phyloP scores from a whole-genome alignment of 2,797 vertebrate genomes.

The Manis javanica region DNA sequence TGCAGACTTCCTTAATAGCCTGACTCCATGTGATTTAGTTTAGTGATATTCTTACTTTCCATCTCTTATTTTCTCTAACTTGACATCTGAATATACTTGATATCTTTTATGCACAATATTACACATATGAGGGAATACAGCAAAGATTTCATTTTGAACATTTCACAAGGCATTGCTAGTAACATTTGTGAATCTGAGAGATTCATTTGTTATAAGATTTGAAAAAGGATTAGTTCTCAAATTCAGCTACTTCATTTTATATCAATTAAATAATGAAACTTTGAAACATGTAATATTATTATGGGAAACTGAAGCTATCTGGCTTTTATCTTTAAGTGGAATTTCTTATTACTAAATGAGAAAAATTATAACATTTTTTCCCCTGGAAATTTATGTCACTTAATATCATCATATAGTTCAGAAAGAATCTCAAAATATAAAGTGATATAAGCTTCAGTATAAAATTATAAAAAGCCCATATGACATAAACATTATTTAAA shows the following conservation, averaged over 20 bases:
- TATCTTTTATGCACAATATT: not conserved
- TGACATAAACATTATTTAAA: not conserved
- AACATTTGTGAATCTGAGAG: conserved; percentile 25
- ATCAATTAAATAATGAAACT: conserved; percentile 26
- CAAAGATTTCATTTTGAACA: not conserved
- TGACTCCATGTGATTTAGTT: conserved; percentile 58
- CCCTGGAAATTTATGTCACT: not conserved
- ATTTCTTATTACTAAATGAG: conserved; percentile 35
- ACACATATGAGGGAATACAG: not conserved
- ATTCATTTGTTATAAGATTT: not conserved
- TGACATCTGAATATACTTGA: conserved; percentile 26
- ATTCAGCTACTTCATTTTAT: conserved; percentile 39
- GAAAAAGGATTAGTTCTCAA: conserved; percentile 10
- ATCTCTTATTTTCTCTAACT: conserved; percentile 43
- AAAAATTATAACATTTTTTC: not conserved
- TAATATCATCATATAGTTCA: not conserved
- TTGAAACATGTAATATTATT: not conserved
- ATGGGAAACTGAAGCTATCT: not conserved
- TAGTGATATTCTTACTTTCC: conserved; percentile 53
- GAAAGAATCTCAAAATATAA: conserved; percentile 38
- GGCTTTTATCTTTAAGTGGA: conserved; percentile 29
- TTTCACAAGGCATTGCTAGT: not conserved
- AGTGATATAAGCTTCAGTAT: not conserved
- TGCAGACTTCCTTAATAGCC: conserved; percentile 57
- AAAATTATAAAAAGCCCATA: not conserved